These are phyloP conservation scores for Lasioglossum vierecki DNA, from an alignment of 2,888 invertebrate genomes.

Conservation along the genomic window DNA sequence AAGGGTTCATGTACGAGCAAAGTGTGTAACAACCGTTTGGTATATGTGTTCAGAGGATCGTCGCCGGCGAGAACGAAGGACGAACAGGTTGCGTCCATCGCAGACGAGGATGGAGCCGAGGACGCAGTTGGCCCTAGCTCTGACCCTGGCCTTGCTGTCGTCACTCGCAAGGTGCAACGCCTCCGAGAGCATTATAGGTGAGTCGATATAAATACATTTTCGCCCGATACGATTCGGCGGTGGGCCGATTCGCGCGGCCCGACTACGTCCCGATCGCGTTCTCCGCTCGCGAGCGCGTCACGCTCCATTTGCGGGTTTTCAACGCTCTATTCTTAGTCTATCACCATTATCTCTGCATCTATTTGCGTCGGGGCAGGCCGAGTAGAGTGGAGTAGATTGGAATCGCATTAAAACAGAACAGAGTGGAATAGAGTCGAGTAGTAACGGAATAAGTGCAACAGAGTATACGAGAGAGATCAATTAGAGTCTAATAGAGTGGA, in stretches of 20 bases:
- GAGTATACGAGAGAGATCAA: background rate
- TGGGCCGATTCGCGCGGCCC: constrained; percentile 20
- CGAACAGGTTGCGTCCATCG: constrained; percentile 14
- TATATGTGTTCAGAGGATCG: constrained; percentile 9
- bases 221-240: background rate
- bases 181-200: constrained; percentile 81
- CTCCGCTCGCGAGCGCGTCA: constrained; percentile 59
- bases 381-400: constrained; percentile 55
- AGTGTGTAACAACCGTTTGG: background rate
- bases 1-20: background rate
- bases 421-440: constrained; percentile 13
- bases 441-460: background rate
- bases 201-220: constrained; percentile 47
- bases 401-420: constrained; percentile 15
- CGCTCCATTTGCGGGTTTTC: constrained; percentile 76
- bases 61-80: constrained; percentile 10
- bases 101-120: constrained; percentile 63
- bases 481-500: background rate
- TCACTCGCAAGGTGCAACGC: constrained; percentile 70
- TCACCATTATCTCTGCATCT: constrained; percentile 75
- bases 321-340: constrained; percentile 77
- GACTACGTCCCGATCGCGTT: constrained; percentile 38
- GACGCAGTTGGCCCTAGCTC: constrained; percentile 68
- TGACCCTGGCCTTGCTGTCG: constrained; percentile 73
- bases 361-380: constrained; percentile 65